These are phyloP conservation scores for Tetrapedia diversipes DNA, from an alignment of 2,888 invertebrate genomes.

Conservation along the genomic window DNA sequence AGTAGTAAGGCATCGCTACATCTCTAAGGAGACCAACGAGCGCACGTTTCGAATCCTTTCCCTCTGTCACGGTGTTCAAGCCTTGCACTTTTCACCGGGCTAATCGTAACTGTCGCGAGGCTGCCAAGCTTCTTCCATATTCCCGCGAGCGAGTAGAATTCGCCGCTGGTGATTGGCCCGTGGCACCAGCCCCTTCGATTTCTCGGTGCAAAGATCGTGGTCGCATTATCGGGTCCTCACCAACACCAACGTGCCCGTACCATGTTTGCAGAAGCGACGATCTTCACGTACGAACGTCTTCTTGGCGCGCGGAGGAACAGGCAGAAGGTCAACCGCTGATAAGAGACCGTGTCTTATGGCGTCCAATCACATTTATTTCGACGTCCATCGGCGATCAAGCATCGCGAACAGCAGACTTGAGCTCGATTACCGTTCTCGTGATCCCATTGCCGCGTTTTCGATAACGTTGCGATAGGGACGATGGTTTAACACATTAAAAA, in stretches of 20 bases:
- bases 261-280: too few species aligned
- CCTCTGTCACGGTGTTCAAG: too few species aligned
- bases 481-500: neutral
- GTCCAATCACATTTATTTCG: conserved; percentile 51
- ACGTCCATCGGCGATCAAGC: conserved; percentile 24
- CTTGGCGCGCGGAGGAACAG: conserved; percentile 30
- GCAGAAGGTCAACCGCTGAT: conserved; percentile 62
- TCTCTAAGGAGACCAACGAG: neutral
- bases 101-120: neutral
- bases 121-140: conserved; percentile 14
- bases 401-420: conserved; percentile 25
- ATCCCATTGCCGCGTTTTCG: neutral
- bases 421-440: conserved; percentile 4
- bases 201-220: conserved; percentile 59
- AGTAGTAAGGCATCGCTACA: conserved; percentile 27
- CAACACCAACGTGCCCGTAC: conserved; percentile 17
- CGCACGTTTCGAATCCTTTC: neutral
- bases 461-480: neutral
- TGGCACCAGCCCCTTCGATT: conserved; percentile 36
- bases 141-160: conserved; percentile 33
- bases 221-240: conserved; percentile 60
- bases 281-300: too few species aligned
- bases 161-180: conserved; percentile 37
- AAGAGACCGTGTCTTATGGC: conserved; percentile 38
- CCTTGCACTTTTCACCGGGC: too few species aligned